These are phyloP conservation scores for Coreoperca whiteheadi DNA, from an alignment of 2,113 vertebrate genomes.

Conservation along the genomic window DNA sequence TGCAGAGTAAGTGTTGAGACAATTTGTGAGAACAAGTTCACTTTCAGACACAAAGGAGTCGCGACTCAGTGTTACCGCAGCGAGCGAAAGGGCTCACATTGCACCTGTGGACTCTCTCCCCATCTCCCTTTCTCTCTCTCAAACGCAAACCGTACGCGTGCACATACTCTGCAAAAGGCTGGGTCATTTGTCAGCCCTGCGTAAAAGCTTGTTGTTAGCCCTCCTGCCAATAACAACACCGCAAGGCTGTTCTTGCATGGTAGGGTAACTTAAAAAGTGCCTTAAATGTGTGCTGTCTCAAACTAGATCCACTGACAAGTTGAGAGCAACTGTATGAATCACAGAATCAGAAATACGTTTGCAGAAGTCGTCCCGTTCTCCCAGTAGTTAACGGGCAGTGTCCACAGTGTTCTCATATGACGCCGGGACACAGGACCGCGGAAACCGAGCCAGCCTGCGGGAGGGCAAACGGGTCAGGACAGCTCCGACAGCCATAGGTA, in stretches of 20 bases:
- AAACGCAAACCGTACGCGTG: not conserved
- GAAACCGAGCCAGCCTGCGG: conserved; percentile 77
- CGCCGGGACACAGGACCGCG: conserved; percentile 65
- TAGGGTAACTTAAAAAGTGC: not conserved
- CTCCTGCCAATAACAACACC: not conserved
- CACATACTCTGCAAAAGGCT: not conserved
- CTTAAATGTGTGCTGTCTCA: not conserved
- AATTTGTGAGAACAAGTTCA: conserved; percentile 66
- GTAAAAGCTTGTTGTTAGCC: not conserved
- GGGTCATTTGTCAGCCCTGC: not conserved
- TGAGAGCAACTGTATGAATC: not conserved
- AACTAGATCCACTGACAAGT: not conserved
- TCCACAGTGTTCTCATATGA: conserved; percentile 65
- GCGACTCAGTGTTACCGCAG: conserved; percentile 12
- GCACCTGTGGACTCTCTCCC: conserved; percentile 33
- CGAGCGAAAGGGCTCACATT: conserved; percentile 52
- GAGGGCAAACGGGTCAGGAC: conserved; percentile 63
- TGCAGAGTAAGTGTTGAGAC: conserved; percentile 46
- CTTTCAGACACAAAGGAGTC: conserved; percentile 57
- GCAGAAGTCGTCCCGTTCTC: not conserved
- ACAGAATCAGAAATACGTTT: not conserved
- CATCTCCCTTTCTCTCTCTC: not conserved
- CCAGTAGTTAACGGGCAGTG: conserved; percentile 35
- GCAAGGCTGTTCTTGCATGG: not conserved
- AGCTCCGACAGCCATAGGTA: conserved; percentile 54